These are phyloP conservation scores for Silurus asotus DNA, from an alignment of 2,113 vertebrate genomes.

Conservation along the genomic window DNA sequence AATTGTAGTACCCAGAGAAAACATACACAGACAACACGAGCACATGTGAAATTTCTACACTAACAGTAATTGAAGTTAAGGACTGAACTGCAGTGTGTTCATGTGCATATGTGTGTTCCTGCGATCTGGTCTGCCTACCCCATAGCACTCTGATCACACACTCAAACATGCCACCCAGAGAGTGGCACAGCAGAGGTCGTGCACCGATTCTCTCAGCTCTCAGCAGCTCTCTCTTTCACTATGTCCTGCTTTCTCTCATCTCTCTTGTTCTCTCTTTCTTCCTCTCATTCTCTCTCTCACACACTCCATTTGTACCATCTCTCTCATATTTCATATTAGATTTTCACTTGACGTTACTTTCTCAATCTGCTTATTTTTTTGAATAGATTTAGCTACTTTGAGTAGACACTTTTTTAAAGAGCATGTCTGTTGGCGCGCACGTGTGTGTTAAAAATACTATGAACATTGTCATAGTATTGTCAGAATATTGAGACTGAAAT, in stretches of 20 bases:
- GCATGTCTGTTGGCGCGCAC: background rate
- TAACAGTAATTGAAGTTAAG: background rate
- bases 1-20: background rate
- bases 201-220: slow-evolving; percentile 13
- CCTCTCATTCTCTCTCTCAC: background rate
- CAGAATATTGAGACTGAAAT: background rate
- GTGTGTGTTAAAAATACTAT: background rate
- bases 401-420: background rate
- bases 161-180: slow-evolving; percentile 22
- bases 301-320: background rate
- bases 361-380: background rate
- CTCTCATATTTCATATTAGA: background rate
- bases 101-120: background rate
- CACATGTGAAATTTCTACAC: background rate
- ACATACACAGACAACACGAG: background rate
- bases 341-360: background rate
- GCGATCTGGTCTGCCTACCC: slow-evolving; percentile 1
- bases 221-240: background rate
- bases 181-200: slow-evolving; percentile 27
- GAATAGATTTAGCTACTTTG: background rate
- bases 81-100: background rate
- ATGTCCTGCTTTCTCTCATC: background rate
- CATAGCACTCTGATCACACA: slow-evolving; percentile 19
- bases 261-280: background rate
- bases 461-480: background rate